Percentiles rank a stretch among this genome's conserved stretches.
These are phyloP conservation scores for Avahi laniger DNA, from an alignment of 2,797 vertebrate species.

Conservation along the genomic window DNA sequence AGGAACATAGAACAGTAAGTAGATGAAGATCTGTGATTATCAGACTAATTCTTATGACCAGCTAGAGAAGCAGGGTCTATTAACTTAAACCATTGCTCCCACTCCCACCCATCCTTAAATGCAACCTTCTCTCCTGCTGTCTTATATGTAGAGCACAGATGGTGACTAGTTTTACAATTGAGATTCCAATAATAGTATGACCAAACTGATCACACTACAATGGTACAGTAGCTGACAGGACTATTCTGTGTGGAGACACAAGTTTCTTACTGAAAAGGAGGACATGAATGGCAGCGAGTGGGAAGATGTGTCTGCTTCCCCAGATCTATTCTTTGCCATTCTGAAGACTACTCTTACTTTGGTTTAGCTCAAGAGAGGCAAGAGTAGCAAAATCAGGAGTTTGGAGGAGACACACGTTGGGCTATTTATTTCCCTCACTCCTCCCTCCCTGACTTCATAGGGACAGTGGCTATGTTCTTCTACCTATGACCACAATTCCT, in stretches of 20 bases:
- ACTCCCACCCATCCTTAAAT: fast-evolving
- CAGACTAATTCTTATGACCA: not conserved
- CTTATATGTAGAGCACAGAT: not conserved
- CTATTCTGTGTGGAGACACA: not conserved
- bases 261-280: not conserved
- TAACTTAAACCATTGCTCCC: not conserved
- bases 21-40: not conserved
- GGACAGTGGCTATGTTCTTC: not conserved
- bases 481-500: not conserved
- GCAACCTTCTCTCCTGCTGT: not conserved
- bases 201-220: not conserved
- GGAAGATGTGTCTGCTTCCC: not conserved
- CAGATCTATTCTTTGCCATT: not conserved
- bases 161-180: not conserved
- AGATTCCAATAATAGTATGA: not conserved
- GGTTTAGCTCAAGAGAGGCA: not conserved
- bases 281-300: not conserved
- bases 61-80: not conserved
- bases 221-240: not conserved
- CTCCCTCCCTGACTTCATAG: not conserved
- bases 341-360: not conserved
- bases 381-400: not conserved
- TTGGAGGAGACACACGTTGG: not conserved
- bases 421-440: not conserved
- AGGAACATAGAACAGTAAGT: not conserved